Base-by-base conservation (phyloP, 2,113 vertebrate genomes). In the Pandion haliaetus region DNA sequence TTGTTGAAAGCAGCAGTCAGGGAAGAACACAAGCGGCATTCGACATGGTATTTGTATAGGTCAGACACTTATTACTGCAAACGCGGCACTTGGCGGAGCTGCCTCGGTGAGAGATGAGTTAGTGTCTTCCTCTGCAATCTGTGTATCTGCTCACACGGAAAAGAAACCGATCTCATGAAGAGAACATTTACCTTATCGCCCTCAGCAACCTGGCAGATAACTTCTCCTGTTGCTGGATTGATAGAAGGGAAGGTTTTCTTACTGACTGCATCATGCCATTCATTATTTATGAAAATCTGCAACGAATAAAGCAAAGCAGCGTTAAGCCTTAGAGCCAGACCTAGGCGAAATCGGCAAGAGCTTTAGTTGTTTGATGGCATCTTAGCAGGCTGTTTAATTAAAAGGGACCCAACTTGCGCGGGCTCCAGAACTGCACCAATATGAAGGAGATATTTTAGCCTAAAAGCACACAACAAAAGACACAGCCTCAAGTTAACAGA, bases 251-350 rank as follows among this genome's bases (percentile, higher is more conserved):
- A 99, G 0, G 98, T 99, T 96, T 99, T 99, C 96, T 99, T 99
- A 90, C 98, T 99, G 78, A 96, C 65, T 3, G 99, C 98, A 50
- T 99, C 98, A 0, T 99, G 99, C 99, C 99, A 99, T 40, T 99
- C 98, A 3, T 99, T 99, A 93, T 99, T 99, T 90, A 99, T 99
- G 90, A 99, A 99, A 82, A 99, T 99, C 99, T 99, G 97, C 24
- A 94, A 86, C 0, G 20, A 55, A 95, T 93, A 90, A 20, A 59
- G 29, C 73, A 78, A 61, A 82, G 40, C 23, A 17, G 34, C 1
- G 6, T 12, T 81, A 25, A 73, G 34, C 34, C 42, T 73, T 4
- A 0, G 10, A 86, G 88, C 32, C 78, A 80, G 32, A n/a, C 6
- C 31, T 1, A 3, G 25, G 55, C 9, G 59, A 14, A 67, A 71